Evolutionary conservation across 2,113 vertebrate genomes (phyloP), one percentile per base, ranked within the genome.

Genomic region (Dipodomys spectabilis): DNA sequence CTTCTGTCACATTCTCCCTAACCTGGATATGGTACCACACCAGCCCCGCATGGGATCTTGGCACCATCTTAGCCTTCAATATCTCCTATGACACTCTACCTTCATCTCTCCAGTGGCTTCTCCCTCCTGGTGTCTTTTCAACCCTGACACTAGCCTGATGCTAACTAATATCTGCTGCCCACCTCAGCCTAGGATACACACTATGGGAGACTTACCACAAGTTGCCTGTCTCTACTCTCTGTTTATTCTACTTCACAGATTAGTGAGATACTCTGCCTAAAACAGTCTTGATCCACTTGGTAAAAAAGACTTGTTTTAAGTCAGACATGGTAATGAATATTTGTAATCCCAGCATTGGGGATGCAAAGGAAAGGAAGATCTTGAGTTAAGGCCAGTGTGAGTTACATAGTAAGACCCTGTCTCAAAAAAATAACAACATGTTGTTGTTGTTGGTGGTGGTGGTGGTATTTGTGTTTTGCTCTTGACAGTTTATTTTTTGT

Each of bases 201-300:
- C 22, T 0, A 25, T 0, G 7, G 39, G 32, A 25, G 75, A 25
- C 64, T 1, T 25, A 3, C 12, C 32, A 53, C 6, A 7, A 35
- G 23, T 20, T 32, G 32, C 65, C 57, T 12, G 13, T 3, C 5
- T 44, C 74, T 28, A 39, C n/a, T 39, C 20, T 87, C n/a, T 57
- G 53, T 72, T 82, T 32, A 44, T 39, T 57, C 57, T 60, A 27
- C 23, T 79, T 86, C 82, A 68, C 12, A 68, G 22, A 30, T 13
- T 4, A 4, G 32, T 74, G 67, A 77, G 35, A 49, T 53, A 53
- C 57, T 85, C 74, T 82, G 19, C 87, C 68, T 60, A 65, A 87
- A 87, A 74, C 69, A 79, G 65, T 67, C 72, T 28, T 53, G 60
- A 35, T 25, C 19, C 72, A 64, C 2, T 5, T 72, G 5, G n/a